Percentiles rank a stretch among this genome's conserved stretches.
phyloP scores from a whole-genome alignment of 2,797 vertebrate species.

The Aeoliscus strigatus region DNA sequence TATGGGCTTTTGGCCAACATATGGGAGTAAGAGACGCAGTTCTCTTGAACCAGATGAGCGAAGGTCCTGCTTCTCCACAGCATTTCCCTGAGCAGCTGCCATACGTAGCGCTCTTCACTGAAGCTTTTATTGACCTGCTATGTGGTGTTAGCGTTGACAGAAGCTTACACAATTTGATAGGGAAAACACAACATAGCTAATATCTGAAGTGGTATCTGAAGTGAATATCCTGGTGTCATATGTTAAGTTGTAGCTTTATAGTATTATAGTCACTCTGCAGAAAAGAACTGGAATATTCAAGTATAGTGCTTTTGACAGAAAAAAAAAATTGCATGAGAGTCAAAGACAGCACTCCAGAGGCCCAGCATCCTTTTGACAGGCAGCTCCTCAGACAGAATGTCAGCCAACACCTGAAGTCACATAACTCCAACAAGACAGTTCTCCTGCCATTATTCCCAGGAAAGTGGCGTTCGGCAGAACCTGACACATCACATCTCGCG shows the following conservation, averaged over 20 bases:
- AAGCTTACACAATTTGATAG: slow-evolving; percentile 60
- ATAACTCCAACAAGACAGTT: slow-evolving; percentile 62
- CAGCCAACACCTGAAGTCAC: slow-evolving; percentile 68
- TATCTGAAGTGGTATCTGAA: slow-evolving; percentile 51
- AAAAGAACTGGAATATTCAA: slow-evolving; percentile 30
- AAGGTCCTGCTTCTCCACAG: slow-evolving; percentile 23
- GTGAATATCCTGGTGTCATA: no score
- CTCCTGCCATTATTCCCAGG: slow-evolving; percentile 63
- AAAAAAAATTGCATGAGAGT: slow-evolving; percentile 35
- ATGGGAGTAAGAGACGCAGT: slow-evolving; percentile 39
- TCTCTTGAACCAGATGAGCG: slow-evolving; percentile 36
- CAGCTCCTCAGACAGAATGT: slow-evolving; percentile 66
- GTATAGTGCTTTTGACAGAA: slow-evolving; percentile 30
- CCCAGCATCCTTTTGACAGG: slow-evolving; percentile 54
- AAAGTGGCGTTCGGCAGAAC: slow-evolving; percentile 41
- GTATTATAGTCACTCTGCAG: slow-evolving; percentile 24
- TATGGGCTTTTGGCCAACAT: slow-evolving; percentile 65
- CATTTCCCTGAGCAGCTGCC: slow-evolving; percentile 41
- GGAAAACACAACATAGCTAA: slow-evolving; percentile 40
- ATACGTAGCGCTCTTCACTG: slow-evolving; percentile 29
- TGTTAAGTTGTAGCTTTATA: no score
- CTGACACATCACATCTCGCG: slow-evolving; percentile 49
- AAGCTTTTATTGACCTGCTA: slow-evolving; percentile 57
- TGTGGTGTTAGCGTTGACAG: slow-evolving; percentile 39
- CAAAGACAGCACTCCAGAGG: slow-evolving; percentile 42